phyloP scores from a whole-genome alignment of 2,797 vertebrate genomes.

The Rhynchonycteris naso region DNA sequence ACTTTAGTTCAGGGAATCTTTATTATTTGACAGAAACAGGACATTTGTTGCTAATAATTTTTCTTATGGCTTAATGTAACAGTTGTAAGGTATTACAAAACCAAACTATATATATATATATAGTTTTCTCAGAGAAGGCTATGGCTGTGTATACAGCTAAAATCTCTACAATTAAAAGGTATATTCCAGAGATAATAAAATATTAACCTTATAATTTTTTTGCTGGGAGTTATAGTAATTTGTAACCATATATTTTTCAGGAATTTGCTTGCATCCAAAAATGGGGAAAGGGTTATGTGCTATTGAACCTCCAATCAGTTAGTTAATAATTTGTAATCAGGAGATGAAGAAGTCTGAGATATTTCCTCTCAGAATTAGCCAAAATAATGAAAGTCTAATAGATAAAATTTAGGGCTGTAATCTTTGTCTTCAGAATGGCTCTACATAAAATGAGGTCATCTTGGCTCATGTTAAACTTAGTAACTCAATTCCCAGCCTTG shows the following conservation, averaged over 20 bases:
- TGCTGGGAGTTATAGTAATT: constrained; percentile 46
- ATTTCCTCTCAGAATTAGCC: constrained; percentile 74
- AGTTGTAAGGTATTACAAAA: constrained; percentile 53
- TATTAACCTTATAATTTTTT: constrained; percentile 41
- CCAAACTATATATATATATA: background rate
- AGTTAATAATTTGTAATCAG: constrained; percentile 75
- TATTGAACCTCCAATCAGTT: constrained; percentile 62
- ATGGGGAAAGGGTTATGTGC: background rate
- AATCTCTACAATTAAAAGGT: constrained; percentile 64
- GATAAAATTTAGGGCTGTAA: constrained; percentile 80
- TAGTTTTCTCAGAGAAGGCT: constrained; percentile 45
- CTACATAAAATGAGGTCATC: constrained; percentile 80
- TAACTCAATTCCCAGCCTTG: constrained; percentile 73
- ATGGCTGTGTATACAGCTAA: background rate
- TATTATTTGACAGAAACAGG: constrained; percentile 52
- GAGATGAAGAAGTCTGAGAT: constrained; percentile 67
- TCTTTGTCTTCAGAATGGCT: constrained; percentile 77
- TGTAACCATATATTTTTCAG: constrained; percentile 68
- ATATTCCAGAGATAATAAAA: constrained; percentile 46
- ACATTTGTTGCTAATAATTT: constrained; percentile 67
- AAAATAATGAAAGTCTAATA: constrained; percentile 81
- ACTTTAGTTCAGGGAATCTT: constrained; percentile 54
- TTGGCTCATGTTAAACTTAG: constrained; percentile 75
- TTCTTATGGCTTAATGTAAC: constrained; percentile 61
- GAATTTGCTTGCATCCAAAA: constrained; percentile 69